These are phyloP conservation scores for Acrocephalus scirpaceus DNA, from an alignment of 2,797 vertebrate species.

Conservation along the genomic window DNA sequence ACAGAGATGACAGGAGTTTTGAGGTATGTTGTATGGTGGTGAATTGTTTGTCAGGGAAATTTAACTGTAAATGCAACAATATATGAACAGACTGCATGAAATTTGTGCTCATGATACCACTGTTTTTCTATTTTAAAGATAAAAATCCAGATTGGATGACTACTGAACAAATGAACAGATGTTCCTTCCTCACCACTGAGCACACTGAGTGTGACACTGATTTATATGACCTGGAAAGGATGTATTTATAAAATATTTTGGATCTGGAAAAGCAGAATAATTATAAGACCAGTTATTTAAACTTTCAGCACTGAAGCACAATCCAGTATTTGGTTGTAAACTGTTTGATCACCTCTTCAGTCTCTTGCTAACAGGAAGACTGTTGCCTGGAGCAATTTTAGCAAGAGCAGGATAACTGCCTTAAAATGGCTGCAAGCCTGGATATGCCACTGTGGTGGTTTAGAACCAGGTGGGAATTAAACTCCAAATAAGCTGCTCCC, in stretches of 20 bases:
- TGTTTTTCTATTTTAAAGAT: neutral
- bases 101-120: neutral
- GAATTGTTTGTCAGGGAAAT: neutral
- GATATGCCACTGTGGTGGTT: neutral
- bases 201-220: neutral
- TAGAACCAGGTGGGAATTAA: neutral
- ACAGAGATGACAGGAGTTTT: neutral
- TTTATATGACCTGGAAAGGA: neutral
- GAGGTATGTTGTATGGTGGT: neutral
- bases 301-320: neutral
- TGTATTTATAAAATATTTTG: neutral
- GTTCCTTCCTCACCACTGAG: neutral
- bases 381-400: neutral
- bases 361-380: neutral
- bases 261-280: neutral
- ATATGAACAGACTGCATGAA: neutral
- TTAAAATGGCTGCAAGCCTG: neutral
- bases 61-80: neutral
- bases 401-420: neutral
- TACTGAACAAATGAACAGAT: slow-evolving; percentile 4
- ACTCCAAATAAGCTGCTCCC: neutral
- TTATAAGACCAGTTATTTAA: neutral
- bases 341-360: neutral
- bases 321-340: neutral
- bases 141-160: neutral